Conservation (phyloP, 2,797 vertebrate species). For the Cynopterus sphinx region DNA sequence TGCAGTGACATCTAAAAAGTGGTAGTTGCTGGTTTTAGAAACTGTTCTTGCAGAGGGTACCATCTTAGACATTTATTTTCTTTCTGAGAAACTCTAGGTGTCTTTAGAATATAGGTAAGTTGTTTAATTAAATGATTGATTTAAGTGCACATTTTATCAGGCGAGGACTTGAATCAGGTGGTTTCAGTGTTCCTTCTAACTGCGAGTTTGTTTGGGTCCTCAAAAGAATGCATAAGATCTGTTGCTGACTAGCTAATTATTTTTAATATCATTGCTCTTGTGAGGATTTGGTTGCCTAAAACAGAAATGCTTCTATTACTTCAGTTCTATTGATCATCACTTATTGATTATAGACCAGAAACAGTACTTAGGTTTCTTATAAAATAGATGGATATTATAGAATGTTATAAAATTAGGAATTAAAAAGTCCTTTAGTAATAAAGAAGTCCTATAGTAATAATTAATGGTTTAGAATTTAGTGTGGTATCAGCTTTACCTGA, state of each 20-base stretch:
- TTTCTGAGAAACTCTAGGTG: background rate
- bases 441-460: background rate
- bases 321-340: background rate
- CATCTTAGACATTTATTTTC: background rate
- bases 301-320: conserved; percentile 5
- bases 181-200: background rate
- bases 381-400: background rate
- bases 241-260: background rate
- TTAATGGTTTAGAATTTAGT: background rate
- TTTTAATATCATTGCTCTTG: background rate
- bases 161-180: background rate
- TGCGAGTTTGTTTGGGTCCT: background rate
- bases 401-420: background rate
- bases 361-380: background rate
- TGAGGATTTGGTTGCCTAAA: background rate
- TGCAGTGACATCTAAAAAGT: background rate
- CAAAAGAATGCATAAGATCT: background rate
- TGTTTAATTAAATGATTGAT: background rate
- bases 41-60: background rate
- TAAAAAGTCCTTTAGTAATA: background rate
- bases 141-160: background rate
- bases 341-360: background rate
- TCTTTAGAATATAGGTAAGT: conserved; percentile 19
- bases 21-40: background rate
- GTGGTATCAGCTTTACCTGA: background rate